Evolutionary conservation across 2,888 invertebrate genomes (phyloP), one percentile per base, ranked within the genome.

Genomic region (Alcis repandata): DNA sequence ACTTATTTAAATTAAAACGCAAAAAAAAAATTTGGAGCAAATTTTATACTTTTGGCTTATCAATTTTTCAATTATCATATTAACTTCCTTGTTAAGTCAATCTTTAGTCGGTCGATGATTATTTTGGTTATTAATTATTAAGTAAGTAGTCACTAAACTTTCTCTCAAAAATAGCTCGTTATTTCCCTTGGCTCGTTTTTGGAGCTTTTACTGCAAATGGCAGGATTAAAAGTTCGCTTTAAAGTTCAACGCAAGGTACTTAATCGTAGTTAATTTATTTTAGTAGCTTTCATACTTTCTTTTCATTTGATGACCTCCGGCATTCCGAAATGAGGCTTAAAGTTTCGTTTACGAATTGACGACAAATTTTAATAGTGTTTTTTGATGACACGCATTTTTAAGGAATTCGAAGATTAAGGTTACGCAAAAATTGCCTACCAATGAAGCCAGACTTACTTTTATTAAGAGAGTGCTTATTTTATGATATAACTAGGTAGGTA

Each of bases 241-340:
- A 54, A 62, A 56, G 48, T 48, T 53, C 45, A 60, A 46, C 17
- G 1, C 15, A 49, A 27, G 3, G 20, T 19, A 49, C 46, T 49
- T 49, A 38, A 38, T 32, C 13, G 61, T 33, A 54, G 27, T 38
- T 38, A 43, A 49, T 45, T 52, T 56, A 51, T 51, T 27, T 53
- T 62, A 43, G 54, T 54, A 38, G 52, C 52, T 63, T 63, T 63
- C 57, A 4, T 57, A 63, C 52, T 63, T 63, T 63, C 63, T 20
- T 53, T 52, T 63, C 13, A 19, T 63, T 46, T 38, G 22, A 53
- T 63, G 58, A 58, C 58, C 63, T 63, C 53, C 33, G 63, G 15
- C 56, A 22, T 59, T 49, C 15, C 41, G 17, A 43, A 59, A 59
- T 41, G 40, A 43, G 59, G 36, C 52, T 54, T 40, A 38, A 53